Conservation (phyloP, 2,797 vertebrate species). For the Chiroxiphia lanceolata region DNA sequence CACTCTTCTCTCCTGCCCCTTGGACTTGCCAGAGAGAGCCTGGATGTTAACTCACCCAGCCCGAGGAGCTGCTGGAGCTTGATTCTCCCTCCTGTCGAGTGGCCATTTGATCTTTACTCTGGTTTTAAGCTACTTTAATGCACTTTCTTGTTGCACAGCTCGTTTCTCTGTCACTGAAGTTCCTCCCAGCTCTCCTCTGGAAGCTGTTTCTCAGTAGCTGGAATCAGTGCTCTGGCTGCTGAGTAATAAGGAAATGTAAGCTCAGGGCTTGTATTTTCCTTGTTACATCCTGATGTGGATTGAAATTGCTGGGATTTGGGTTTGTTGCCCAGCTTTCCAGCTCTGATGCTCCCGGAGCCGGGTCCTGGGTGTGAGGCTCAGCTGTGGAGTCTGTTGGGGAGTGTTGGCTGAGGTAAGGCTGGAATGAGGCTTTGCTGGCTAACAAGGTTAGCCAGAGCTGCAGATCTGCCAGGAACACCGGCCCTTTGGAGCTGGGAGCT, state of each 20-base stretch:
- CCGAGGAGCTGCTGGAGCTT: conserved; percentile 61
- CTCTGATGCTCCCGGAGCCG: conserved; percentile 38
- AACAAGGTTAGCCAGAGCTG: not conserved
- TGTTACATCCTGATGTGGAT: not conserved
- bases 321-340: conserved; percentile 19
- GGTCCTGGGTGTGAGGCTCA: conserved; percentile 1
- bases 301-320: not conserved
- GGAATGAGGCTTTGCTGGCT: not conserved
- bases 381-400: not conserved
- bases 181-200: conserved; percentile 43
- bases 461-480: not conserved
- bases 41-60: conserved; percentile 67
- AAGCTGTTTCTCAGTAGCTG: conserved; percentile 51
- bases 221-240: conserved; percentile 43
- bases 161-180: conserved; percentile 68
- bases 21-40: conserved; percentile 72
- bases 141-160: conserved; percentile 78
- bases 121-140: conserved; percentile 77
- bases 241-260: conserved; percentile 46
- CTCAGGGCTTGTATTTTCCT: conserved; percentile 57
- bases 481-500: conserved; percentile 17
- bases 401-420: conserved; percentile 11
- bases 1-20: conserved; percentile 70
- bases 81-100: conserved; percentile 60
- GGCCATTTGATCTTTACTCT: conserved; percentile 71